These are phyloP conservation scores for Palythoa grandis DNA, from an alignment of 92 coral and sea anemone species.

Conservation along the genomic window DNA sequence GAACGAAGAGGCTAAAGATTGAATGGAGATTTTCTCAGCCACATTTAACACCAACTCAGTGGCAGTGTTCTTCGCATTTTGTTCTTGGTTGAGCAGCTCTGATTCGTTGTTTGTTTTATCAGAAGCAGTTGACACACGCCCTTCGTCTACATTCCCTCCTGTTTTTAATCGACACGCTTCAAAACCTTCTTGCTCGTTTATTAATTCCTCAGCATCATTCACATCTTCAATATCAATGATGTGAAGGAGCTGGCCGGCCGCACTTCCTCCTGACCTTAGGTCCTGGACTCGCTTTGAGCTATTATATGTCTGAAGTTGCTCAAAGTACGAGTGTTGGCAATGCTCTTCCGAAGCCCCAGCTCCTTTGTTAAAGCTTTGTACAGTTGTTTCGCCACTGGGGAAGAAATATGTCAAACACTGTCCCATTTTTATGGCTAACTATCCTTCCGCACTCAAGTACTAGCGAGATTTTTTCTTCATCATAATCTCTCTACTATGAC, in stretches of 20 bases:
- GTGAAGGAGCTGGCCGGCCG: not conserved
- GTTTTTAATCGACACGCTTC: not conserved
- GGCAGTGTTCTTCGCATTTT: not conserved
- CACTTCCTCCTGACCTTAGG: not conserved
- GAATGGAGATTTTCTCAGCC: not conserved
- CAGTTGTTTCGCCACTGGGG: not conserved
- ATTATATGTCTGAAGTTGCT: not conserved
- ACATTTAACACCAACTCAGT: not conserved
- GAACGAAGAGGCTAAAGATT: conserved; percentile 10
- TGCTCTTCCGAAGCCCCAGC: not conserved
- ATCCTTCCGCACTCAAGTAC: not conserved
- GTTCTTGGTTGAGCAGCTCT: not conserved
- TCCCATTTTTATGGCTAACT: conserved; percentile 14
- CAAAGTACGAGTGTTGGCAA: not conserved
- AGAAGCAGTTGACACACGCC: not conserved
- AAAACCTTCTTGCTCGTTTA: not conserved
- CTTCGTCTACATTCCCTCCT: not conserved
- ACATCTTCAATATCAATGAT: conserved; percentile 25
- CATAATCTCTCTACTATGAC: not conserved
- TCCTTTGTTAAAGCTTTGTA: not conserved
- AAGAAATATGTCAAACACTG: conserved; percentile 32
- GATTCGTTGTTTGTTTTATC: not conserved
- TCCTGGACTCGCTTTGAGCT: not conserved
- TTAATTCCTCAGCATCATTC: not conserved
- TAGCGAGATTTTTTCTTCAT: too few relatives aligned